Evolutionary conservation across 2,113 vertebrate species (phyloP).

Genomic region (Mustela lutreola): DNA sequence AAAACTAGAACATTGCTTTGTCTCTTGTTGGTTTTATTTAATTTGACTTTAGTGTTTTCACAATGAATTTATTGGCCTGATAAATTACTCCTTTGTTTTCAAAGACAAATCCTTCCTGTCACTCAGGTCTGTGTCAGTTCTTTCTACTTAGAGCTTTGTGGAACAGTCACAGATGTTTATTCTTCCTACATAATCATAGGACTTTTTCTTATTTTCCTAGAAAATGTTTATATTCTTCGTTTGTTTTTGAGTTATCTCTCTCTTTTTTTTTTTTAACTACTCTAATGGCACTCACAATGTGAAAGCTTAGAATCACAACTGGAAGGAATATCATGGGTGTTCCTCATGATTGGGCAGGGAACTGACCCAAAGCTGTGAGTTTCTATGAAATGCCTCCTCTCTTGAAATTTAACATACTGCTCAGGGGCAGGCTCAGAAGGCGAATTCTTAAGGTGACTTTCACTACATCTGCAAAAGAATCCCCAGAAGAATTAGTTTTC

Average conservation of each 20-base stretch:
- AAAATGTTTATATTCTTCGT: constrained; percentile 20
- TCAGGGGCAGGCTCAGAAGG: not conserved
- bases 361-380: not conserved
- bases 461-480: not conserved
- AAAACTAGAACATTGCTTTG: constrained; percentile 31
- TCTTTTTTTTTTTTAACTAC: not conserved
- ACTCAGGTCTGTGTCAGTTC: not conserved
- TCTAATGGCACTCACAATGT: not conserved
- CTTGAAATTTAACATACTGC: not conserved
- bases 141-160: constrained; percentile 10
- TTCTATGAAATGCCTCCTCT: not conserved
- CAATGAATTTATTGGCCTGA: constrained; percentile 63
- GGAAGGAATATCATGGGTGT: not conserved
- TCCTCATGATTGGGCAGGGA: not conserved
- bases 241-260: not conserved
- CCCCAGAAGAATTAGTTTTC: not conserved
- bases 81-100: constrained; percentile 67
- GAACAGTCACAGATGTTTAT: not conserved
- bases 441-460: not conserved
- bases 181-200: not conserved
- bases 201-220: not conserved
- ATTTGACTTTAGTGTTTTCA: constrained; percentile 53
- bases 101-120: constrained; percentile 43
- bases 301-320: not conserved
- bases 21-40: constrained; percentile 52